These are phyloP conservation scores for Watsonalla cultraria DNA, from an alignment of 2,888 invertebrate genomes.

Conservation along the genomic window DNA sequence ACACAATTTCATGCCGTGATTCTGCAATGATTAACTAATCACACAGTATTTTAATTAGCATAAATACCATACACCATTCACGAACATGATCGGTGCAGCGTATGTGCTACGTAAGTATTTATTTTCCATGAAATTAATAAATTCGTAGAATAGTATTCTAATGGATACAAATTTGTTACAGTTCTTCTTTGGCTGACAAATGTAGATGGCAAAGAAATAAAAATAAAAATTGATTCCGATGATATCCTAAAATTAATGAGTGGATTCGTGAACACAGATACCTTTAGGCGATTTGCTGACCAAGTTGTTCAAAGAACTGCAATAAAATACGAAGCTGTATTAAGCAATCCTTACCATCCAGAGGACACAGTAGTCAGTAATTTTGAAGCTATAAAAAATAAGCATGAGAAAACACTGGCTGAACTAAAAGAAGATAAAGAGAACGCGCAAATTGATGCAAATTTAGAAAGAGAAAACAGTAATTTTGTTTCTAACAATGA, in stretches of 20 bases:
- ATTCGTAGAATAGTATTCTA: no score
- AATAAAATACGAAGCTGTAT: conserved; percentile 6
- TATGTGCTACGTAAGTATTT: not conserved
- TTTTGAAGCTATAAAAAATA: conserved; percentile 4
- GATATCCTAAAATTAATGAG: conserved; percentile 28
- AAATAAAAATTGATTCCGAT: conserved; percentile 35
- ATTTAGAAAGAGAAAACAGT: conserved; percentile 32
- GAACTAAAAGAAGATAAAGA: conserved; percentile 1
- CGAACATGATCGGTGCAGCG: not conserved
- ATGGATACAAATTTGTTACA: not conserved
- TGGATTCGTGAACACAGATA: conserved; percentile 15
- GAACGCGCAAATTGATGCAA: conserved; percentile 6
- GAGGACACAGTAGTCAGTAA: conserved; percentile 34
- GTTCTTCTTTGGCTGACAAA: conserved; percentile 4
- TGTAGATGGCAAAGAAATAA: conserved; percentile 23
- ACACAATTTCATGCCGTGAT: not conserved
- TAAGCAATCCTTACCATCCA: conserved; percentile 47
- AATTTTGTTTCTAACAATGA: conserved; percentile 21
- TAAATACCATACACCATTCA: not conserved
- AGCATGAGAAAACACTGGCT: not conserved
- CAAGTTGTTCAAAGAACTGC: conserved; percentile 18
- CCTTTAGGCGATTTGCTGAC: conserved; percentile 20
- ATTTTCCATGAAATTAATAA: not conserved
- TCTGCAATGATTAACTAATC: not conserved
- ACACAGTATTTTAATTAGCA: no score